phyloP scores from a whole-genome alignment of 64 coral and sea anemone genomes.

The Porites lutea region DNA sequence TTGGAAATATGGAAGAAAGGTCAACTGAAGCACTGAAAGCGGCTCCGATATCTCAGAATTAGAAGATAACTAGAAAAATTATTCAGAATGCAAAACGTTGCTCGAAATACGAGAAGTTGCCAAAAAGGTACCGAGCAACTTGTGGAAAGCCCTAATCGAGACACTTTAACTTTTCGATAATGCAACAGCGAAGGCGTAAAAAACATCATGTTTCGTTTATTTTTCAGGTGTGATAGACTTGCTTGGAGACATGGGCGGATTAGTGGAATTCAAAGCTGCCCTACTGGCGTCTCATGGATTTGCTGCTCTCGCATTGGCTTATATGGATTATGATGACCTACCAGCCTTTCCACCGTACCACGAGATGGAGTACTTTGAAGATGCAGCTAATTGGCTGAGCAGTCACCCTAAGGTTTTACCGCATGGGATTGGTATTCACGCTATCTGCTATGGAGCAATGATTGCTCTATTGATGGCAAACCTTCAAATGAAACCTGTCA shows the following conservation, averaged over 20 bases:
- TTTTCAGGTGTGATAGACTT: constrained; percentile 43
- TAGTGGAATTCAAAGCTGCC: constrained; percentile 48
- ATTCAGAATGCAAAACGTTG: too few relatives aligned
- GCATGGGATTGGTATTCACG: constrained; percentile 41
- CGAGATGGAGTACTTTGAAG: constrained; percentile 56
- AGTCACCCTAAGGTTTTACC: constrained; percentile 39
- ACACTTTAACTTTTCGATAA: too few relatives aligned
- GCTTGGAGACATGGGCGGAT: constrained; percentile 10
- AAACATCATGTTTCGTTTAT: too few relatives aligned
- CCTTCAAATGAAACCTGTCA: neutral
- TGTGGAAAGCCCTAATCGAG: too few relatives aligned
- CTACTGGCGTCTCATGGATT: constrained; percentile 61
- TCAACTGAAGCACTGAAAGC: too few relatives aligned
- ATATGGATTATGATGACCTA: constrained; percentile 12
- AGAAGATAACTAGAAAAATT: too few relatives aligned
- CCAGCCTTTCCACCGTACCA: neutral
- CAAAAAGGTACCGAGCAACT: too few relatives aligned
- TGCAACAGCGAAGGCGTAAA: too few relatives aligned
- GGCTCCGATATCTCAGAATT: too few relatives aligned
- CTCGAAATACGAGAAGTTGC: too few relatives aligned
- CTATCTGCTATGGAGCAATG: constrained; percentile 12
- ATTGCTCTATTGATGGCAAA: constrained; percentile 23
- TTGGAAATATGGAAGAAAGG: too few relatives aligned
- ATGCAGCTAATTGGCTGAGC: constrained; percentile 50
- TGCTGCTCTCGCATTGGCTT: constrained; percentile 32